Conservation (phyloP, 64 coral and sea anemone species). For the Dendronephthya gigantea region DNA sequence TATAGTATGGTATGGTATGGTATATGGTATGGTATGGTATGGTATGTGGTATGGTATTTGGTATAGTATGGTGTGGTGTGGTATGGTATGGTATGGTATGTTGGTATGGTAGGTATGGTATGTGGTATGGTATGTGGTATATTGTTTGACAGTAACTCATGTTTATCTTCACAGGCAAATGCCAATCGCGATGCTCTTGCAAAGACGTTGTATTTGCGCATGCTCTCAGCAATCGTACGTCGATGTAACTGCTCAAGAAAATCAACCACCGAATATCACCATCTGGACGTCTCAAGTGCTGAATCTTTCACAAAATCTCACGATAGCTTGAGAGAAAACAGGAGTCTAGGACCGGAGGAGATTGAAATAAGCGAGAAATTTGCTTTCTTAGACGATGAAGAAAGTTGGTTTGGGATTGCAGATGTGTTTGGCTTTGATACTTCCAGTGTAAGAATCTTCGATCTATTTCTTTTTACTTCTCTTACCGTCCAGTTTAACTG, state of each 20-base stretch:
- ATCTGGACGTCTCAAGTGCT: constrained; percentile 33
- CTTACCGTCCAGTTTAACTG: too few species aligned
- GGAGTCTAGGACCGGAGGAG: constrained; percentile 14
- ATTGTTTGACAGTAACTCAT: background rate
- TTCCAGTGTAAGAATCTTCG: constrained; percentile 14
- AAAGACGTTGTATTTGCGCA: constrained; percentile 62
- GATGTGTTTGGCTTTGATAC: constrained; percentile 97
- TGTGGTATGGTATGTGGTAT: background rate
- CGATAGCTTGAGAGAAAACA: background rate
- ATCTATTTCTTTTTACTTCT: background rate
- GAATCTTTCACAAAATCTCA: constrained; percentile 43
- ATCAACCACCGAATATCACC: constrained; percentile 2
- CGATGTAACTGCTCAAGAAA: constrained; percentile 77
- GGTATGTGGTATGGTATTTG: background rate
- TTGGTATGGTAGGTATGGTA: too few species aligned
- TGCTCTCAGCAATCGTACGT: constrained; percentile 58
- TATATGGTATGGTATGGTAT: background rate
- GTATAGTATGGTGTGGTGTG: background rate
- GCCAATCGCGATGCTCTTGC: constrained; percentile 63
- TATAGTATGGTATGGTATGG: background rate
- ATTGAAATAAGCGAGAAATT: constrained; percentile 1
- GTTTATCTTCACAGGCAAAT: constrained; percentile 46
- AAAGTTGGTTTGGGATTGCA: constrained; percentile 54
- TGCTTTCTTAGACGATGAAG: constrained; percentile 20
- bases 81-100: background rate